Conservation (phyloP, 2,888 invertebrate genomes). For the Himalopsyche kuldschensis region DNA sequence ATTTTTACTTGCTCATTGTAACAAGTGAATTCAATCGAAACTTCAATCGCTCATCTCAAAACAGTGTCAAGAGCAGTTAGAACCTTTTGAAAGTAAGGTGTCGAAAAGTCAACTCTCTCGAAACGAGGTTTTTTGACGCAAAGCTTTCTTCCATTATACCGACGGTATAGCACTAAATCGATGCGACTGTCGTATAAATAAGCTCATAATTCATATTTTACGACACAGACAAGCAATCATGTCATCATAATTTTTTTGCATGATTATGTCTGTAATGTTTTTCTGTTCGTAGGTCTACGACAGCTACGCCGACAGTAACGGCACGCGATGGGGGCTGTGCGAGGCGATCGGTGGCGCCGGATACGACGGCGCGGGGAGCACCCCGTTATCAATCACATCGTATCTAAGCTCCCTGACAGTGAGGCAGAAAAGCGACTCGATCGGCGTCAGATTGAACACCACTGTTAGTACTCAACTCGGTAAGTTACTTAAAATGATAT, state of each 20-base stretch:
- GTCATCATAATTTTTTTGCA: neutral
- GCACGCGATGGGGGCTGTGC: slow-evolving; percentile 70
- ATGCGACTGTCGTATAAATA: too few species aligned
- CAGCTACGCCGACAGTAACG: slow-evolving; percentile 71
- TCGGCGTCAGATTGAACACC: slow-evolving; percentile 63
- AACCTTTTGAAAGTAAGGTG: too few species aligned
- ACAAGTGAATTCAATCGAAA: too few species aligned
- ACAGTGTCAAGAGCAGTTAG: too few species aligned
- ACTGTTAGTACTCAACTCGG: slow-evolving; percentile 63
- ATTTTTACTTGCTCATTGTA: too few species aligned
- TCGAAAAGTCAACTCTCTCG: too few species aligned
- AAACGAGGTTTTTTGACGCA: too few species aligned
- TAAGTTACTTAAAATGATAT: slow-evolving; percentile 41
- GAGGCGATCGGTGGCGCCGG: slow-evolving; percentile 45
- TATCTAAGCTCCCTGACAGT: slow-evolving; percentile 68
- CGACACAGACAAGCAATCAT: too few species aligned
- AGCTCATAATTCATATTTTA: too few species aligned
- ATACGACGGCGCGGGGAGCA: slow-evolving; percentile 40
- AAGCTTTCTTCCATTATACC: too few species aligned
- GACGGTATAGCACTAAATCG: too few species aligned
- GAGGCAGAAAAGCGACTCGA: slow-evolving; percentile 52
- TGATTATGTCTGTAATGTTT: neutral
- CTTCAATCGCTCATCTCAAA: too few species aligned
- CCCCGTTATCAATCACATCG: slow-evolving; percentile 65
- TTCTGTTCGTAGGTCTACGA: slow-evolving; percentile 58